Evolutionary conservation across 2,888 invertebrate species (phyloP).

Genomic region (Tricholauxania praeusta): DNA sequence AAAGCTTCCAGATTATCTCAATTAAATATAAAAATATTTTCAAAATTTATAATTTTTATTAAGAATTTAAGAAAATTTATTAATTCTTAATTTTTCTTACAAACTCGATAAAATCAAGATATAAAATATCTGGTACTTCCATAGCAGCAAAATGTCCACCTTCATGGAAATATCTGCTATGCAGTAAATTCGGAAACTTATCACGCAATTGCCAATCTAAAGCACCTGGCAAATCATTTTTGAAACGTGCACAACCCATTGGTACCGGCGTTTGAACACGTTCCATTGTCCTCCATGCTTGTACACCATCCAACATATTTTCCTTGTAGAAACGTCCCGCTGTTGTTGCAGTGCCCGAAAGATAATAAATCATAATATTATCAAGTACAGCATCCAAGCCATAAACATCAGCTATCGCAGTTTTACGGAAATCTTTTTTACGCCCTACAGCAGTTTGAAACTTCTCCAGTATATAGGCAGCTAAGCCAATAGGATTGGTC

Average conservation of each 20-base stretch:
- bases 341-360: constrained; percentile 77
- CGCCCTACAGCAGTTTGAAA: constrained; percentile 82
- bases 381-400: constrained; percentile 73
- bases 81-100: constrained; percentile 54
- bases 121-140: constrained; percentile 80
- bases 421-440: constrained; percentile 67
- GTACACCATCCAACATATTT: constrained; percentile 57
- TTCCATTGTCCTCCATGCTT: constrained; percentile 51
- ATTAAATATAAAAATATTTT: too few relatives aligned
- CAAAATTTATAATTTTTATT: too few relatives aligned
- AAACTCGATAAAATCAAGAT: constrained; percentile 77
- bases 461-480: constrained; percentile 91
- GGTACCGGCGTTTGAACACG: constrained; percentile 77
- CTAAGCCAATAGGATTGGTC: constrained; percentile 79
- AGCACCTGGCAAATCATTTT: constrained; percentile 74
- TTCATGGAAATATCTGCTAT: constrained; percentile 74
- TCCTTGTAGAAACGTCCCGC: constrained; percentile 80
- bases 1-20: too few relatives aligned
- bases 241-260: constrained; percentile 80
- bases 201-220: constrained; percentile 73
- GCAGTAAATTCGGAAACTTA: constrained; percentile 77
- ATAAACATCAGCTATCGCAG: constrained; percentile 67
- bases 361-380: constrained; percentile 86
- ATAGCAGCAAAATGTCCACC: constrained; percentile 91
- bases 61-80: too few relatives aligned